Base-by-base conservation (phyloP, 2,888 invertebrate genomes). In the Meliscaeva auricollis region DNA sequence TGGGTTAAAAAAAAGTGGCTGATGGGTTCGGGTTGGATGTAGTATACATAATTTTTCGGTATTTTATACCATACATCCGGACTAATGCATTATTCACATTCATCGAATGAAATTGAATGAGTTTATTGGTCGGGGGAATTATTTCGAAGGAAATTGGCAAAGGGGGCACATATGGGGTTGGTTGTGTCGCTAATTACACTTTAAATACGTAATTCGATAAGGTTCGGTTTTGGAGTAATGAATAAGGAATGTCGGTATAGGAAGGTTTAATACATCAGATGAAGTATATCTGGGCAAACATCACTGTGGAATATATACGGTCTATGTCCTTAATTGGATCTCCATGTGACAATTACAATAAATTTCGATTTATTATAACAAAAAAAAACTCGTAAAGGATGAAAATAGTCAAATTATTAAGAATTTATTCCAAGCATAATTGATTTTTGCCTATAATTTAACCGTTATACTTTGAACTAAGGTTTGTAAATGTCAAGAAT, bases 81-180 rank as follows among this genome's bases (percentile, higher is more conserved):
- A 69, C 85, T 85, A 85, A 85, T 85, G 80, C 81, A 85, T 85
- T 85, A 85, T 85, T 85, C 76, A 85, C 81, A 85, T 81, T 73
- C 80, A 69, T 76, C 77, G 54, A 69, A 85, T 81, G 81, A 73
- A 85, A 84, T 84, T 84, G 80, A 84, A 75, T 79, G 84, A 54
- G 56, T 58, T 72, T 20, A 0, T 17, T 35, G 62, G 26, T 9
- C 30, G 11, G 56, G 9, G 20, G 26, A 4, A 26, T 3, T 26
- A 26, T 26, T 26, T n/a, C n/a, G n/a, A n/a, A n/a, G n/a, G n/a
- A n/a, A n/a, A 26, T 26, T 26, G 26, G 4, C 26, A 26, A 2
- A 26, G 4, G 11, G 13, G 32, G 22, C n/a, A 4, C 5, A n/a
- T 7, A 0, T 6, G 8, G 30, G n/a, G 20, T n/a, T 20, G 72